Evolutionary conservation across 2,888 invertebrate species (phyloP), one percentile per base, ranked within the genome.

Genomic region (Ichneumoninae sp.): DNA sequence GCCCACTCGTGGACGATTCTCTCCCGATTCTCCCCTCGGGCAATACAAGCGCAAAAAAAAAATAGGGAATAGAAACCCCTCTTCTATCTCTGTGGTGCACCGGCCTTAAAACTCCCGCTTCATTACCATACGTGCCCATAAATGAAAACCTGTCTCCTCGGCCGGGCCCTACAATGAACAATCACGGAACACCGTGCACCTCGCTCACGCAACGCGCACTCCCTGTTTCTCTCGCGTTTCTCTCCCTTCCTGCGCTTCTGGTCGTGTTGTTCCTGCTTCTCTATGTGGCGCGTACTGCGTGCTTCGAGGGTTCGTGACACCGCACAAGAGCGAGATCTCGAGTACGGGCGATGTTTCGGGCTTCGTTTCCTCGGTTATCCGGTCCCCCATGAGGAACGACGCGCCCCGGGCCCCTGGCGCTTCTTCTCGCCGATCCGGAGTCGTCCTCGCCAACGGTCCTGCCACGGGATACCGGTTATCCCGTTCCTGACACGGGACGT

Each of bases 381-480:
- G 77, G 62, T 81, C 47, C 74, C 74, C 70, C 47, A 52, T 69
- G 80, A 74, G 86, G n/a, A 36, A 22, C 19, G 33, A 65, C 30
- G 52, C 10, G 82, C 80, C 75, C 68, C 74, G 81, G 60, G 72
- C 84, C 82, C 78, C 83, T 52, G 76, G 62, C 76, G 74, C 80
- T 78, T 77, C 57, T 57, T 22, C 57, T 22, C 57, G 33, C 33
- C 44, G 66, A 65, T 66, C 70, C 57, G 82, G 82, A 75, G 80
- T 83, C 50, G 77, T 85, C 77, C 82, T 80, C 71, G 69, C 85
- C 90, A 93, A 93, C 93, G 93, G 93, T 93, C 93, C 93, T 93
- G 91, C 89, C 83, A 83, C 89, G 86, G 91, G 93, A 93, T 93
- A 93, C 93, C 93, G 93, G 93, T 93, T 93, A 87, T 88, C 90